Base-by-base conservation (phyloP, 2,797 vertebrate species). In the Odontamblyopus rebecca region DNA sequence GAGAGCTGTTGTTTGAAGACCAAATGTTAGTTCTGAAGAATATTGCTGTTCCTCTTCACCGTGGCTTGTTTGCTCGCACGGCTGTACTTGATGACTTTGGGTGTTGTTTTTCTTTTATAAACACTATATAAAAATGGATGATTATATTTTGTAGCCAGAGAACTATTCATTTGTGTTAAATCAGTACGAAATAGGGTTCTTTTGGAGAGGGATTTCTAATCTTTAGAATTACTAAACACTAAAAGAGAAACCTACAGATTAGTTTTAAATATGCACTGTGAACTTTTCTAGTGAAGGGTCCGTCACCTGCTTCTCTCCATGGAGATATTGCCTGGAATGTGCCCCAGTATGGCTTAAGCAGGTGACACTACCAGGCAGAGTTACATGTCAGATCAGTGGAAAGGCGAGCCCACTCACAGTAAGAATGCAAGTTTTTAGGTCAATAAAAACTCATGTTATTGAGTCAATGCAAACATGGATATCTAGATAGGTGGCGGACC, bases 1-100 rank as follows among this genome's bases (percentile, higher is more conserved):
- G 53, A 56, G 71, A 80, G 75, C 57, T 51, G 57, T 56, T 61
- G 48, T 72, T 57, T 79, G 53, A 57, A 13, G 1, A 69, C 73
- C 61, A 60, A 61, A 75, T 71, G 44, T 66, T 69, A 59, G 35
- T 72, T 69, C 62, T 27, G 66, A 50, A 3, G 16, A 62, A 65
- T 60, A 41, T n/a, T n/a, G 9, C 53, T 61, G 54, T 69, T 69
- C 53, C 30, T 26, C 23, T 61, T 64, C 59, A n/a, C 27, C 30
- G 71, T 41, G 54, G 67, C 50, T 48, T 65, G 41, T 29, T 65
- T 65, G 63, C 41, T 65, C 15, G 5, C 15, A 19, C 6, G 29
- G 41, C 44, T 66, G 41, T 66, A 51, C 41, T 51, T 68, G 71
- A 70, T 51, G 19, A 44, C 67, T 57, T 57, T 23, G 13, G 26